Base-by-base conservation (phyloP, 2,888 invertebrate genomes). In the Timema cristinae region DNA sequence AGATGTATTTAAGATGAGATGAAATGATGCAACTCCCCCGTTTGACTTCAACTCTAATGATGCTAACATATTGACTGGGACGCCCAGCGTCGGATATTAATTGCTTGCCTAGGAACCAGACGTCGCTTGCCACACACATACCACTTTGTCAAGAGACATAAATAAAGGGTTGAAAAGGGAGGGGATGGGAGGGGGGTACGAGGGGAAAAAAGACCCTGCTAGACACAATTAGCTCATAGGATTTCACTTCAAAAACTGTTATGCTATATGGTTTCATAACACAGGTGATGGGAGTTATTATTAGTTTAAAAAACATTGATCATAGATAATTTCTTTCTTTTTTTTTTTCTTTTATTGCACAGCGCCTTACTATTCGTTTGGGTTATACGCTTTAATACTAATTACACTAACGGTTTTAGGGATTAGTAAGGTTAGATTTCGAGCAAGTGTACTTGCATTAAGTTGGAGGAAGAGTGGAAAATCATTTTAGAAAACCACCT, bases 71-170 rank as follows among this genome's bases (percentile, higher is more conserved):
- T 69, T n/a, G 52, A 32, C 54, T n/a, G 69, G 69, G 32, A 32
- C 32, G 32, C 32, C 32, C 32, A n/a, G 63, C 63, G 63, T 47
- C 63, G 47, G 63, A 63, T 63, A 63, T 63, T 63, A 63, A 63
- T 63, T 63, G 63, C 63, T 63, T 7, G 16, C 16, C 63, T 32
- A 32, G 32, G 32, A 32, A 7, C 63, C 7, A 10, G 54, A 48
- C 47, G 63, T 63, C 63, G 11, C 63, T 48, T 48, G 63, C 63
- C 63, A 63, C 32, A 32, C 32, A 32, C 32, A 32, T 32, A 61
- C 67, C 73, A 73, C 69, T 71, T 73, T 73, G 73, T 73, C 73
- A 71, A 66, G 48, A 67, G 70, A 70, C 68, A 67, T 70, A 70
- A 73, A 68, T 59, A 71, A 68, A 66, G n/a, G 54, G 47, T n/a